These are phyloP conservation scores for Genyomyrus donnyi DNA, from an alignment of 2,113 vertebrate species.

Conservation along the genomic window DNA sequence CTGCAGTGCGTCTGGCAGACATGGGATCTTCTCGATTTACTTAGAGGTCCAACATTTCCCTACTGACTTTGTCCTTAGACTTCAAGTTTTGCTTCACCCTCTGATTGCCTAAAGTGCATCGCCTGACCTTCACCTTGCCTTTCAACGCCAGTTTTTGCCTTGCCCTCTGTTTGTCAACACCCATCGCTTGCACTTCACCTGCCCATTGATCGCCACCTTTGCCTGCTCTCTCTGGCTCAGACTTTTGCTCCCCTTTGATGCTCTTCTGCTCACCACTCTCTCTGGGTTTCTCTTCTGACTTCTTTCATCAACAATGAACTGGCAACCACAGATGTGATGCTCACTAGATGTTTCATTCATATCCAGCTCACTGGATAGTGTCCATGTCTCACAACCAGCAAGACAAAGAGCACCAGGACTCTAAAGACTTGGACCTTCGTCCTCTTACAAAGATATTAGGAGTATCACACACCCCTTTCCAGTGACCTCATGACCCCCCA, in stretches of 20 bases:
- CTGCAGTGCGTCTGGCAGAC: background rate
- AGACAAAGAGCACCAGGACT: too few relatives aligned
- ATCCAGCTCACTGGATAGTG: too few relatives aligned
- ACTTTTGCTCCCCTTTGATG: background rate
- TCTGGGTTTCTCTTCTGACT: background rate
- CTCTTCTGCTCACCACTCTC: background rate
- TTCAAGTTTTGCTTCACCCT: background rate
- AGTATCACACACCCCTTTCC: too few relatives aligned
- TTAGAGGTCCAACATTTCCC: too few relatives aligned
- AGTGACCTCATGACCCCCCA: too few relatives aligned
- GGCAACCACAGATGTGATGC: background rate
- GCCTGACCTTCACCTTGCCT: background rate
- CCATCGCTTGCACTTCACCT: background rate
- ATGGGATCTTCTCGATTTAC: too few relatives aligned
- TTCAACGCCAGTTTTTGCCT: background rate
- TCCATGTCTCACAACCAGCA: too few relatives aligned
- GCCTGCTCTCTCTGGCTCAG: background rate
- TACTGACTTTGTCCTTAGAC: background rate
- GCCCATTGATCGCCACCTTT: background rate
- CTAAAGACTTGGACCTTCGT: too few relatives aligned
- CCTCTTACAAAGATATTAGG: too few relatives aligned
- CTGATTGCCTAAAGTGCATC: background rate
- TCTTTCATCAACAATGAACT: background rate
- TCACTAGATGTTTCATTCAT: background rate
- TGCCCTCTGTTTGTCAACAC: background rate